Percentiles rank a stretch among this genome's conserved stretches.
These are phyloP conservation scores for Ascaphus truei DNA, from an alignment of 2,113 vertebrate genomes.

Conservation along the genomic window DNA sequence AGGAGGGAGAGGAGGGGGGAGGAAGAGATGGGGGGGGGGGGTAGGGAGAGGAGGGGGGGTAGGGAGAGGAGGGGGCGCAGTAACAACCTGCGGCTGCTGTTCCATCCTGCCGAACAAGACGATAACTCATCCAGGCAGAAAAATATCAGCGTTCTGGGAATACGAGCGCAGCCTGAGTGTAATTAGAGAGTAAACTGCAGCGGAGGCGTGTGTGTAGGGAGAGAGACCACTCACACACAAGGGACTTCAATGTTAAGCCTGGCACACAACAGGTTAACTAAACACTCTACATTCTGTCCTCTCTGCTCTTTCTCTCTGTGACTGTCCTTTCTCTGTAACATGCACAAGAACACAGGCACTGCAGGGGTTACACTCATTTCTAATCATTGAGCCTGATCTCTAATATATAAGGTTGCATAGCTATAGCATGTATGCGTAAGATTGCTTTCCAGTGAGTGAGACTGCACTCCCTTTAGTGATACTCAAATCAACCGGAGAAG, in stretches of 20 bases:
- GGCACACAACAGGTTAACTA: slow-evolving; percentile 7
- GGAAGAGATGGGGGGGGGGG: slow-evolving; percentile 41
- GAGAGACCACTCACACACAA: slow-evolving; percentile 10
- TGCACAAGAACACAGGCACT: no score
- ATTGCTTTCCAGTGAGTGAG: neutral
- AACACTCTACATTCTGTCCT: neutral
- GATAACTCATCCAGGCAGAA: slow-evolving; percentile 89
- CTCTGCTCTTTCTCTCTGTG: neutral
- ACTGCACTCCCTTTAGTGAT: neutral
- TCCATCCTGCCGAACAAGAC: slow-evolving; percentile 85
- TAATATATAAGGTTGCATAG: no score
- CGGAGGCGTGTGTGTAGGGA: slow-evolving; percentile 49
- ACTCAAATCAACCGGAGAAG: no score
- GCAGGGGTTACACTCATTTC: no score
- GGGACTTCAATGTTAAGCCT: slow-evolving; percentile 7
- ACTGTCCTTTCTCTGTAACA: no score
- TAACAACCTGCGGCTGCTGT: slow-evolving; percentile 74
- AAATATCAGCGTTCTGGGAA: slow-evolving; percentile 92
- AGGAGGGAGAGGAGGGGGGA: neutral
- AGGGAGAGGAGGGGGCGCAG: neutral
- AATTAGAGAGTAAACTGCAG: slow-evolving; percentile 95
- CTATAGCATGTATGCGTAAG: no score
- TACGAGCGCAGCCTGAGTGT: slow-evolving; percentile 85
- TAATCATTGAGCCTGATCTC: no score
- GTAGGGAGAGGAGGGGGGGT: neutral